Evolutionary conservation across 2,113 vertebrate species (phyloP).

Genomic region (Mesitornis unicolor): DNA sequence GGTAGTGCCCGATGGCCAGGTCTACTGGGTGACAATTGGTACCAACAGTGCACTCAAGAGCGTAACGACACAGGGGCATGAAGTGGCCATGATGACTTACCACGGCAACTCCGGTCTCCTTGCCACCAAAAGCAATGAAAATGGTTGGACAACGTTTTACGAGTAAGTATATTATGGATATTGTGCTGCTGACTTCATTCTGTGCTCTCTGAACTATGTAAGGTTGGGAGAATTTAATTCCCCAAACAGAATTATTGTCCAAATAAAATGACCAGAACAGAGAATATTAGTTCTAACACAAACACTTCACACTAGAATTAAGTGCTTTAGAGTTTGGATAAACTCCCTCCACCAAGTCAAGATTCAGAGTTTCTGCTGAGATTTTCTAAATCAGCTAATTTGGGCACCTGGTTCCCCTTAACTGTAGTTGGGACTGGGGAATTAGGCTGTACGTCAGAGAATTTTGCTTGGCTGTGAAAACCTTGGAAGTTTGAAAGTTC

Average conservation of each 20-base stretch:
- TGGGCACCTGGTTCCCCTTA: constrained; percentile 4
- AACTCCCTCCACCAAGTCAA: background rate
- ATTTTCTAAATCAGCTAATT: background rate
- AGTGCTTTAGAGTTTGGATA: background rate
- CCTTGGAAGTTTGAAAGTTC: background rate
- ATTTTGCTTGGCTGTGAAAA: constrained; percentile 29
- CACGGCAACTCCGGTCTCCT: constrained; percentile 93
- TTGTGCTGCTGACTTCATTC: background rate
- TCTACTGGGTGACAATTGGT: constrained; percentile 97
- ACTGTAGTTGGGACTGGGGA: background rate
- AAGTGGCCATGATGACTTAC: constrained; percentile 94
- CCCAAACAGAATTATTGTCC: background rate
- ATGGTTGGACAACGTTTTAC: constrained; percentile 97
- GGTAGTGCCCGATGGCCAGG: constrained; percentile 91
- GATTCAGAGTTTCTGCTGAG: background rate
- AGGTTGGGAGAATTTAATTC: background rate
- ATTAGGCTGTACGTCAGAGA: background rate
- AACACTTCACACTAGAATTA: background rate
- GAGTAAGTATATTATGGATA: constrained; percentile 83
- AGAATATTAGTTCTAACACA: background rate
- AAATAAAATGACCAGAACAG: background rate
- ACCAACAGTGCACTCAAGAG: constrained; percentile 92
- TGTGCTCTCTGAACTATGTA: background rate
- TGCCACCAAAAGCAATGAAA: constrained; percentile 94
- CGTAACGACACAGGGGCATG: constrained; percentile 90